Percentiles rank a stretch among this genome's conserved stretches.
Conservation (phyloP, 2,113 vertebrate genomes). For the Myanophis thanlyinensis region DNA sequence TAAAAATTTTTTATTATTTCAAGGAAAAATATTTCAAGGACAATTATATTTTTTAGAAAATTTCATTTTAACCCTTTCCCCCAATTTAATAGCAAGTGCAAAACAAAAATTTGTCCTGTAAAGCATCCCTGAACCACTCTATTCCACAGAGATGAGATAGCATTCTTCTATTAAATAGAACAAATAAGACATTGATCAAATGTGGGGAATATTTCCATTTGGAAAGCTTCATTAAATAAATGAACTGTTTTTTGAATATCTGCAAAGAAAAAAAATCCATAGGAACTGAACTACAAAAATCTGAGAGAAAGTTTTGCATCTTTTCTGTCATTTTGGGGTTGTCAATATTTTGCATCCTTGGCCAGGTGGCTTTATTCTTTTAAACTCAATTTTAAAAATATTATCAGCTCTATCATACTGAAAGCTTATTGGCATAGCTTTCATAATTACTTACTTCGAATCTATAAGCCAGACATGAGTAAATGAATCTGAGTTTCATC, state of each 20-base stretch:
- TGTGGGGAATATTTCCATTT: neutral
- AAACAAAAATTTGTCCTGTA: neutral
- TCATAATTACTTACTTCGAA: neutral
- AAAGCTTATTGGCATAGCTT: slow-evolving; percentile 4
- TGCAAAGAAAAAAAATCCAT: neutral
- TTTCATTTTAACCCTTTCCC: neutral
- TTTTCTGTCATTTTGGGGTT: neutral
- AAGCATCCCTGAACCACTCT: neutral
- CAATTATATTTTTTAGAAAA: neutral
- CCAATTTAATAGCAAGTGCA: neutral
- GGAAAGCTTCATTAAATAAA: neutral
- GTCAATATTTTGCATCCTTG: neutral
- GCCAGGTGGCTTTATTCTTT: neutral
- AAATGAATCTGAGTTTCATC: slow-evolving; percentile 16
- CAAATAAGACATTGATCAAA: neutral
- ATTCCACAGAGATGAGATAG: neutral
- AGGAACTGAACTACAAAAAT: neutral
- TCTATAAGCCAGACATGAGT: neutral
- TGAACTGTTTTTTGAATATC: neutral
- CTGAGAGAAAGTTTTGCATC: neutral
- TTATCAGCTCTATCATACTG: too few species aligned
- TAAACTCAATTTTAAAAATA: neutral
- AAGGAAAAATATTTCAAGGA: neutral
- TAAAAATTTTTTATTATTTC: neutral
- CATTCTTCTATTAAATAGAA: slow-evolving; percentile 1